Conservation (phyloP, 2,113 vertebrate species). For the Stigmatopora argus region DNA sequence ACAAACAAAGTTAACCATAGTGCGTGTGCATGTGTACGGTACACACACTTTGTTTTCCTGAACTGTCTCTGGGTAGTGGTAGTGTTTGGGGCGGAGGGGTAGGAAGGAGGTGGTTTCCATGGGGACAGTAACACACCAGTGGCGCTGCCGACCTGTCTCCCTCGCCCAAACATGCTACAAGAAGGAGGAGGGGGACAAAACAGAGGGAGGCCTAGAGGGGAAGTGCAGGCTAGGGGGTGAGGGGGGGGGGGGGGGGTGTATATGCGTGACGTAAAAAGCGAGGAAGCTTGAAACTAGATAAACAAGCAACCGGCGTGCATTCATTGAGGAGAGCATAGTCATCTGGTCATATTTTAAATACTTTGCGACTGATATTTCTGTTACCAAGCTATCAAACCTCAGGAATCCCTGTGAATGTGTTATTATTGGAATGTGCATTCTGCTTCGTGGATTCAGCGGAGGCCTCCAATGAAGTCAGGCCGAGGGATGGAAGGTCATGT, state of each 20-base stretch:
- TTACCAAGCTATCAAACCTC: constrained; percentile 4
- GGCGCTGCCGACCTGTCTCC: constrained; percentile 74
- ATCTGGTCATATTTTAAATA: constrained; percentile 18
- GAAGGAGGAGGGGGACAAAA: constrained; percentile 39
- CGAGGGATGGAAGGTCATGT: constrained; percentile 32
- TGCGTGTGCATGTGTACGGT: neutral
- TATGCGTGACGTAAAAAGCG: constrained; percentile 14
- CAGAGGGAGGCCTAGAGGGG: constrained; percentile 25
- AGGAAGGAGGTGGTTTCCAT: constrained; percentile 70
- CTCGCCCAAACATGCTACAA: constrained; percentile 68
- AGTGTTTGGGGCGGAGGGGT: constrained; percentile 36
- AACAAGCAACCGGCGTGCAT: constrained; percentile 14
- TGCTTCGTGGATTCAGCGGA: constrained; percentile 25
- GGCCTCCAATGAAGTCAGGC: constrained; percentile 38
- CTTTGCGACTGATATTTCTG: neutral
- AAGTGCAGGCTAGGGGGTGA: constrained; percentile 1
- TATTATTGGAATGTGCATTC: constrained; percentile 35
- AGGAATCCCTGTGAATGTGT: constrained; percentile 13
- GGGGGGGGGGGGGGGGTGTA: neutral
- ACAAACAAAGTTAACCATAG: constrained; percentile 59
- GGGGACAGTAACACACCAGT: constrained; percentile 79
- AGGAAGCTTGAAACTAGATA: constrained; percentile 22
- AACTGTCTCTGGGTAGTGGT: constrained; percentile 17
- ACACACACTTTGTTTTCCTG: neutral
- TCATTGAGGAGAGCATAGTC: constrained; percentile 1